These are phyloP conservation scores for Oreocharis arfaki DNA, from an alignment of 2,113 vertebrate species.

Conservation along the genomic window DNA sequence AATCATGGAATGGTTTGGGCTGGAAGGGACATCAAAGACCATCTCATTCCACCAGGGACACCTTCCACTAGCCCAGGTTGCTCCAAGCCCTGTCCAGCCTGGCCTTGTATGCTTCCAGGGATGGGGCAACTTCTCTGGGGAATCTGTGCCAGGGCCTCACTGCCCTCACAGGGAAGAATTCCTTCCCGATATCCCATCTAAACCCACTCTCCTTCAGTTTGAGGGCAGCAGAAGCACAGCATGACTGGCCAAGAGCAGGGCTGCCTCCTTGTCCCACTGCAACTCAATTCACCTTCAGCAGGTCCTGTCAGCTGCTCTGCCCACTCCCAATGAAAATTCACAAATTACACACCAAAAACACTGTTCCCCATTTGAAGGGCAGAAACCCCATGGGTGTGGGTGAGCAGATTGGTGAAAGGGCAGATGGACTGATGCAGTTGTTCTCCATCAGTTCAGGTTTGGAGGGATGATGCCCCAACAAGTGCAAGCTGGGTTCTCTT, in stretches of 20 bases:
- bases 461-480: background rate
- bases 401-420: background rate
- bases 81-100: fast-evolving
- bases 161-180: background rate
- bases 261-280: background rate
- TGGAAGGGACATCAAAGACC: background rate
- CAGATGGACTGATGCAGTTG: background rate
- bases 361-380: background rate
- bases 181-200: background rate
- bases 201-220: background rate
- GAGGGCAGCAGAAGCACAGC: background rate
- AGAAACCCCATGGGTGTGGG: background rate
- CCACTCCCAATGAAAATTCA: background rate
- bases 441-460: background rate
- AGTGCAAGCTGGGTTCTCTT: background rate
- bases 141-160: fast-evolving
- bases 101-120: background rate
- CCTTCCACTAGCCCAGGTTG: fast-evolving
- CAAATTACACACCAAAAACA: background rate
- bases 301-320: background rate
- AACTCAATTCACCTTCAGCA: background rate
- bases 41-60: too few species aligned
- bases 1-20: background rate
- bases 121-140: background rate
- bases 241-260: background rate